Evolutionary conservation across 2,888 invertebrate species (phyloP), one percentile per base, ranked within the genome.

Genomic region (Diaperis boleti): DNA sequence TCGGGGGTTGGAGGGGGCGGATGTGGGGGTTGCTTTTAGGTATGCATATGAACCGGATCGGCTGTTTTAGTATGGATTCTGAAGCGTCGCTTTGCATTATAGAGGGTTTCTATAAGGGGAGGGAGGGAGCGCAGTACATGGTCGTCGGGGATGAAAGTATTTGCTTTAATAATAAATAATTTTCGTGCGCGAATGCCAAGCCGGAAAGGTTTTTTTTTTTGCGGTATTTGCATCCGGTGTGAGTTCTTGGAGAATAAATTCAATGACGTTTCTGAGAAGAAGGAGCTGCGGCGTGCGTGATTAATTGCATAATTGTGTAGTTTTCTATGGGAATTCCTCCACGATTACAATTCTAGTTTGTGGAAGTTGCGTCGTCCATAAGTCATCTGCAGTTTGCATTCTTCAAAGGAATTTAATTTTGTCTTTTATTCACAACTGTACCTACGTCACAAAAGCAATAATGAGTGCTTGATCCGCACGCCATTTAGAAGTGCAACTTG

Each of bases 1-100:
- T 71, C 65, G 67, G 66, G 64, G 65, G 66, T 69, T 35, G 13
- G 14, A 22, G 26, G 52, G 64, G 47, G 29, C n/a, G n/a, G n/a
- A n/a, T n/a, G n/a, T n/a, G 49, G 50, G 39, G 35, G 2, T 26
- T 26, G n/a, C n/a, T 26, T 3, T 26, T 20, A 20, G 63, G 44
- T 47, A 61, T 45, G 13, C 22, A 44, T 26, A 14, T 26, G 11
- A 29, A 26, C 29, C 11, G 22, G n/a, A 20, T 44, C 44, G 44
- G 22, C 44, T 26, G 44, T 44, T 45, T 45, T 45, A 29, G 13
- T 45, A 45, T 29, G 45, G 26, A 22, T 45, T 45, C 22, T 13
- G 45, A 26, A 26, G 22, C 18, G 11, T 26, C 26, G 45, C 11
- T 22, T 44, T 45, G 22, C 14, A 45, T 45, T 45, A 45, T 45